A percentile compares a stretch with the other conserved stretches of the same genome.
phyloP scores from a whole-genome alignment of 2,113 vertebrate genomes.

The Tachysurus fulvidraco region DNA sequence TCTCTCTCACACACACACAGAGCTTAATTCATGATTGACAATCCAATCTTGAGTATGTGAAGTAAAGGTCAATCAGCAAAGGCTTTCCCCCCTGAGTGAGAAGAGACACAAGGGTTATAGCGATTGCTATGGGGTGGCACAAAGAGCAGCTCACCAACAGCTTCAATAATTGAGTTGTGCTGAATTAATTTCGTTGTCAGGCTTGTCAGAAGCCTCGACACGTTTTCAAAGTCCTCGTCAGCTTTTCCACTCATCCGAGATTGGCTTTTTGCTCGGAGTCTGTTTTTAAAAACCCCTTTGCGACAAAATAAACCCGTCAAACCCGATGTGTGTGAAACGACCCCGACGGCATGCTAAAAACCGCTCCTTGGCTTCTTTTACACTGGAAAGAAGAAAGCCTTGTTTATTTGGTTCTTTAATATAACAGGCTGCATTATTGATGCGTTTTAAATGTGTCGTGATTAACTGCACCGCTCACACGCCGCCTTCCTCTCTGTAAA shows the following conservation, averaged over 20 bases:
- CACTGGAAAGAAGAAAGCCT: conserved; percentile 53
- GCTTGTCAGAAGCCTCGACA: conserved; percentile 43
- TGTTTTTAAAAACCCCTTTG: neutral
- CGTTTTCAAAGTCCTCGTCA: conserved; percentile 35
- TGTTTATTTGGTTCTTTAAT: conserved; percentile 63
- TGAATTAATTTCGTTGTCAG: conserved; percentile 57
- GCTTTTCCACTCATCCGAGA: conserved; percentile 26
- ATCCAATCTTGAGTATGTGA: conserved; percentile 22
- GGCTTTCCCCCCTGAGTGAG: neutral
- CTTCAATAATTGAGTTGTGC: conserved; percentile 46
- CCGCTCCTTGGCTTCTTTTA: neutral
- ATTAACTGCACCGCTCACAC: conserved; percentile 45
- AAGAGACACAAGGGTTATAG: conserved; percentile 29
- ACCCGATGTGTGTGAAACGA: neutral
- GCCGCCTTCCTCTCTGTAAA: conserved; percentile 3
- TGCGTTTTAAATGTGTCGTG: conserved; percentile 64
- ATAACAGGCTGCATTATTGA: conserved; percentile 73
- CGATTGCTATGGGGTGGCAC: conserved; percentile 12
- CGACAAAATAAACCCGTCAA: neutral
- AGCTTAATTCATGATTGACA: conserved; percentile 44
- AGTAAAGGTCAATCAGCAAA: conserved; percentile 39
- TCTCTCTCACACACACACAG: neutral
- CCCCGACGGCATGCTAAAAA: neutral
- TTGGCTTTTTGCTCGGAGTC: neutral
- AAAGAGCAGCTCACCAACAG: conserved; percentile 25